phyloP scores from a whole-genome alignment of 2,797 vertebrate genomes.

The Hydrocynus forskahlii region DNA sequence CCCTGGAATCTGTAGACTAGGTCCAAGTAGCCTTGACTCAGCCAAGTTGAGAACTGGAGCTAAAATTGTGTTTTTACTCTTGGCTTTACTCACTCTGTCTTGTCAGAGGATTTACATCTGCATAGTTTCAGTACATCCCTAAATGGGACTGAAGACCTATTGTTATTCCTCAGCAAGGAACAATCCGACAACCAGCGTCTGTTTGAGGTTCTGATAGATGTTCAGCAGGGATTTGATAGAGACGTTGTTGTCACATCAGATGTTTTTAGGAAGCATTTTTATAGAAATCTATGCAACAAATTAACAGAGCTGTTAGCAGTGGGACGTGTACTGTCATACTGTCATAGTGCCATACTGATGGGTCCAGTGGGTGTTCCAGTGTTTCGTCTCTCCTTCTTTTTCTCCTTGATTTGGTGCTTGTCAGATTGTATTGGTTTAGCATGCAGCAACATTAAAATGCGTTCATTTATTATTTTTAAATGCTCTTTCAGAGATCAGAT shows the following conservation, averaged over 20 bases:
- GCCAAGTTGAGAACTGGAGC: not conserved
- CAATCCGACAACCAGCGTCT: not conserved
- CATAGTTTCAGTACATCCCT: not conserved
- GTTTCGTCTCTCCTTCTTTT: not conserved
- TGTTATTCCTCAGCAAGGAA: not conserved
- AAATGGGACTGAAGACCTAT: not conserved
- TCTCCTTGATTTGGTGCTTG: not conserved
- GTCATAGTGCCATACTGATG: not conserved
- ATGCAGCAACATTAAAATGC: not conserved
- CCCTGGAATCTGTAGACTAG: no score
- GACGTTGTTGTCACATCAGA: not conserved
- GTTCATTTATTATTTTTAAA: conserved; percentile 9
- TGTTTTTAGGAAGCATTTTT: not conserved
- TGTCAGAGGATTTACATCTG: not conserved
- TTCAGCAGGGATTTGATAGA: conserved; percentile 11
- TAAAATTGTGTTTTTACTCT: no score
- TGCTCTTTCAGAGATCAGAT: conserved; percentile 79
- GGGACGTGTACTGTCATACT: not conserved
- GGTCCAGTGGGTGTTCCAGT: not conserved
- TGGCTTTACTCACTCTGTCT: not conserved
- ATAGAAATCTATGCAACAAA: not conserved
- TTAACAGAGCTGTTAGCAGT: not conserved
- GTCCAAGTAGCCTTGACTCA: no score
- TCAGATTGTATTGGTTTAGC: not conserved
- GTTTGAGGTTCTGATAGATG: not conserved